phyloP scores from a whole-genome alignment of 2,888 invertebrate genomes.

The Dorcus hopei region DNA sequence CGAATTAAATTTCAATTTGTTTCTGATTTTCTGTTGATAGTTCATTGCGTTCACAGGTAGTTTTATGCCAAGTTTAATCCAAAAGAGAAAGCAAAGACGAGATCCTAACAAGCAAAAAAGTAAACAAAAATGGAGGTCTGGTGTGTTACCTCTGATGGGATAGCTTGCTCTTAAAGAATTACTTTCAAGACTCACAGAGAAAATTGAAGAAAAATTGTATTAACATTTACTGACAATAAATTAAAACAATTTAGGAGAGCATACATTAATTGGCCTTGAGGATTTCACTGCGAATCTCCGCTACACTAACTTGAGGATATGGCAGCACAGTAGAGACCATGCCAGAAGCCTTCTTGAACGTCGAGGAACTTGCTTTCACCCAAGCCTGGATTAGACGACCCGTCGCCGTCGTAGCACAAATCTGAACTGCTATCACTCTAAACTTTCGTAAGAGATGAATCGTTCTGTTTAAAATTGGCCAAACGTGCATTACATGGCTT shows the following conservation, averaged over 20 bases:
- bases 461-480: not conserved
- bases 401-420: conserved; percentile 73
- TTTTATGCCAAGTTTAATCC: too few species aligned
- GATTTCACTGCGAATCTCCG: conserved; percentile 31
- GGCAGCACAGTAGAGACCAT: conserved; percentile 7
- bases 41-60: too few species aligned
- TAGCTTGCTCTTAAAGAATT: too few species aligned
- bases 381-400: conserved; percentile 57
- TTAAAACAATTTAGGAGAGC: conserved; percentile 46
- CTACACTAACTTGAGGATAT: conserved; percentile 36
- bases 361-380: conserved; percentile 21
- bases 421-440: conserved; percentile 68
- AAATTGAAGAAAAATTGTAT: too few species aligned
- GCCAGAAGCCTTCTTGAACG: conserved; percentile 9
- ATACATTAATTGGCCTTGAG: conserved; percentile 41
- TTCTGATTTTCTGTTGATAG: too few species aligned
- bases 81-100: too few species aligned
- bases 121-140: too few species aligned
- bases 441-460: conserved; percentile 40
- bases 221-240: conserved; percentile 35
- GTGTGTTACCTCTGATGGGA: too few species aligned
- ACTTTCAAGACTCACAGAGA: too few species aligned
- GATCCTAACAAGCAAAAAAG: too few species aligned
- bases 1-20: too few species aligned
- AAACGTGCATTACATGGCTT: too few species aligned